These are phyloP conservation scores for Ichneumoninae sp. DNA, from an alignment of 2,888 invertebrate species.

Conservation along the genomic window DNA sequence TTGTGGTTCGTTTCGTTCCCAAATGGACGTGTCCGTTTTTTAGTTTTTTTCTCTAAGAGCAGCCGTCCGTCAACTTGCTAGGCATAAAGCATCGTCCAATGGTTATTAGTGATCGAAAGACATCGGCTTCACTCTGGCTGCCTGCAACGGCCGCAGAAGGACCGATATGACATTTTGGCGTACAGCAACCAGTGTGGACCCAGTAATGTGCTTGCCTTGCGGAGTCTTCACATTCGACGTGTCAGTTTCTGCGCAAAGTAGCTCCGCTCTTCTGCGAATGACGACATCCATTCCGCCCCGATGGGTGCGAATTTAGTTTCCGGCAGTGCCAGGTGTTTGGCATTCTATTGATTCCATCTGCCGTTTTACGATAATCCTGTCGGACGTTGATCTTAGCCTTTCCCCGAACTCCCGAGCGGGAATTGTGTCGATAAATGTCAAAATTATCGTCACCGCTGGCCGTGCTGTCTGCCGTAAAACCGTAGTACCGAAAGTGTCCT, in stretches of 20 bases:
- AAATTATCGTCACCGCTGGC: slow-evolving; percentile 69
- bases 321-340: slow-evolving; percentile 4
- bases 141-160: background rate
- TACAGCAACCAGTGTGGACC: background rate
- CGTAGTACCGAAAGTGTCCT: slow-evolving; percentile 31
- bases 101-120: background rate
- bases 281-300: slow-evolving; percentile 5
- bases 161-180: background rate
- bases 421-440: slow-evolving; percentile 67
- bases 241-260: background rate
- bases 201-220: background rate
- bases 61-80: too few species aligned
- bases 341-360: slow-evolving; percentile 48
- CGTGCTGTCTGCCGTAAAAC: slow-evolving; percentile 70
- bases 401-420: slow-evolving; percentile 18
- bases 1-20: too few species aligned
- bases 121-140: too few species aligned
- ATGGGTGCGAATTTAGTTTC: background rate
- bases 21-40: too few species aligned
- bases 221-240: background rate
- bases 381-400: slow-evolving; percentile 39
- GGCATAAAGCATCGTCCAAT: too few species aligned
- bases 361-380: slow-evolving; percentile 37
- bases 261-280: background rate
- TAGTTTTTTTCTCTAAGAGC: too few species aligned